Percentiles rank a stretch among this genome's conserved stretches.
phyloP scores from a whole-genome alignment of 2,113 vertebrate genomes.

The Ictidomys tridecemlineatus region DNA sequence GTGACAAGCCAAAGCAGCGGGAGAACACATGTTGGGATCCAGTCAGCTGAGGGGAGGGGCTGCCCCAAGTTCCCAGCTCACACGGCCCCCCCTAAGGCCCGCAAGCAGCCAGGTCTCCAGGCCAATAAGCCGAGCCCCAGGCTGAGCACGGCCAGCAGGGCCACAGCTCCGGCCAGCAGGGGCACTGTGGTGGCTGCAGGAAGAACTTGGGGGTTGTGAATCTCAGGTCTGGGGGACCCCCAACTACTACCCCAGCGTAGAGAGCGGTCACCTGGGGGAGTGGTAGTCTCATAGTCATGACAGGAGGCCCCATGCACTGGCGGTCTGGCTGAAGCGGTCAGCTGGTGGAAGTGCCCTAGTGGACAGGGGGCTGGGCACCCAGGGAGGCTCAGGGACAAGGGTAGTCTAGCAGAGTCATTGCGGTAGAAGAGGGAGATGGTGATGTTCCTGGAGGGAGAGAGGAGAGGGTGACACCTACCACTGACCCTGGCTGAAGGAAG shows the following conservation, averaged over 20 bases:
- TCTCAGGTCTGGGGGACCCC: neutral
- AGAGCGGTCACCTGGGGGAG: constrained; percentile 61
- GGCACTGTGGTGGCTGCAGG: constrained; percentile 59
- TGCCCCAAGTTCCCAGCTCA: neutral
- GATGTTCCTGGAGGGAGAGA: constrained; percentile 66
- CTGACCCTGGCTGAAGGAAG: neutral
- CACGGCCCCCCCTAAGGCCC: constrained; percentile 51
- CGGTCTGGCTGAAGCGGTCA: constrained; percentile 68
- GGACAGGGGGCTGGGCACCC: constrained; percentile 75
- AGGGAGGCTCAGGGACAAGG: constrained; percentile 68
- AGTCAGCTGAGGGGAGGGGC: neutral
- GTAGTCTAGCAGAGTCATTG: constrained; percentile 49
- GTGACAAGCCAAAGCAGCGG: neutral
- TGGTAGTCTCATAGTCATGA: neutral
- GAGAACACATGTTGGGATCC: constrained; percentile 65
- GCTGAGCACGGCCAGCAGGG: constrained; percentile 51
- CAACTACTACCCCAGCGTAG: neutral
- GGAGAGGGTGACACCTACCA: neutral
- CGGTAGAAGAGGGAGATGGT: constrained; percentile 82
- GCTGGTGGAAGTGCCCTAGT: constrained; percentile 66
- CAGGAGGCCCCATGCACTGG: constrained; percentile 59
- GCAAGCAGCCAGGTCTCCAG: constrained; percentile 71
- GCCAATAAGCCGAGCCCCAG: constrained; percentile 69
- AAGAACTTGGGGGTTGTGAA: constrained; percentile 35
- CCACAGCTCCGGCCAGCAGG: constrained; percentile 76